Base-by-base conservation (phyloP, 2,888 invertebrate species). In the Oligia fasciuncula region DNA sequence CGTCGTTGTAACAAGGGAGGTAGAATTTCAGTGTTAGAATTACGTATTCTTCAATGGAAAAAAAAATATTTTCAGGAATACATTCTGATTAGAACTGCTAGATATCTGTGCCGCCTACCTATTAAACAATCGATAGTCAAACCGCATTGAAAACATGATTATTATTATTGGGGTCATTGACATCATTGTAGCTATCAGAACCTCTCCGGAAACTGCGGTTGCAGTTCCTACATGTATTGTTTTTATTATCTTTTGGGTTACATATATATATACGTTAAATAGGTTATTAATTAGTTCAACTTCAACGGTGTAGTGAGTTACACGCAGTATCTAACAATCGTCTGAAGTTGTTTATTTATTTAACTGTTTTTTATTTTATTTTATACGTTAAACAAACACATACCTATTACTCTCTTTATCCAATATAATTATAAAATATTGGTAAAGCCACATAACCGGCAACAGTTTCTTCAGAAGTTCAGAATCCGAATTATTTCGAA, bases 101-200 rank as follows among this genome's bases (percentile, higher is more conserved):
- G 17, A 1, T 49, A 19, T 57, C 4, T 79, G n/a, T 19, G 46
- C 9, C 60, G 29, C 8, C 23, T 67, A 79, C 35, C 40, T 63
- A 40, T 29, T 29, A 54, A 54, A 43, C n/a, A 62, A 81, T 78
- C 69, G 70, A 81, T 79, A 79, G 68, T 8, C 19, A 79, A 80
- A 81, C 85, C 80, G 71, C 85, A 84, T 51, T 66, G 43, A 51
- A 73, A 70, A 79, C 60, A 71, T 51, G 65, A 62, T 68, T 76
- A 40, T 63, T n/a, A 46, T 76, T 79, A 76, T 83, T 80, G 14
- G 29, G 78, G 85, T 82, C 83, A 79, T n/a, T 85, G 76, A 75
- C 74, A 83, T 63, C 49, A 43, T 70, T 78, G 19, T 23, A 60
- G 29, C 63, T 84, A 77, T 83, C 81, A 68, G 14, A 51, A 17